Evolutionary conservation across 2,113 vertebrate species (phyloP), one percentile per base, ranked within the genome.

Genomic region (Oreochromis spilurus): DNA sequence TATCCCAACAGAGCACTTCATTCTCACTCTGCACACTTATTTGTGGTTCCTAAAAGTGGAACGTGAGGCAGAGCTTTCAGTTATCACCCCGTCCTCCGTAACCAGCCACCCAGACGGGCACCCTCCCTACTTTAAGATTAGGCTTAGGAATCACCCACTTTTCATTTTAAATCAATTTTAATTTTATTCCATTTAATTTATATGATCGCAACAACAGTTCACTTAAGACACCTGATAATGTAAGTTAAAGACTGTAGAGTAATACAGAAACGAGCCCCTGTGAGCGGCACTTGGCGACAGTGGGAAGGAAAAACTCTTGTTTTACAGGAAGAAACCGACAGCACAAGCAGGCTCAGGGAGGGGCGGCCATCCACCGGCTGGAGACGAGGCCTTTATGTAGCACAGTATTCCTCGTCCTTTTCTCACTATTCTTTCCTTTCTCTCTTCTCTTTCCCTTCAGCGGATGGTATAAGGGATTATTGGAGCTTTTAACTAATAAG

Each of bases 381-480:
- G 58, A 0, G 58, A 62, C 16, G 5, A 62, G 31, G 34, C 62
- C 34, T 40, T 21, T 67, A 40, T 67, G 7, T 8, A n/a, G 34
- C 62, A 17, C 4, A 50, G 48, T 45, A 45, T 5, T 36, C 19
- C 19, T 65, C 17, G 11, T 65, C 60, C 34, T 36, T n/a, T 34
- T 31, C 14, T 60, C 29, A 9, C 1, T 58, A 0, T 34, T n/a
- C 0, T 2, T 3, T 11, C 34, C 34, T 19, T 31, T 62, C 19
- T 36, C 10, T n/a, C n/a, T 36, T 38, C 36, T 16, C 36, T 38
- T 38, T 65, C n/a, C 36, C 4, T 12, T 40, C 36, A 40, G 13
- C 8, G 24, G 12, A 24, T 43, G n/a, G 5, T 24, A 11, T 11
- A 36, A 0, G 11, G 0, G n/a, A 0, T 24, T 24, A 0, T 43